These are phyloP conservation scores for Doryteuthis pealeii DNA, from an alignment of 1,140 invertebrate genomes.

Conservation along the genomic window DNA sequence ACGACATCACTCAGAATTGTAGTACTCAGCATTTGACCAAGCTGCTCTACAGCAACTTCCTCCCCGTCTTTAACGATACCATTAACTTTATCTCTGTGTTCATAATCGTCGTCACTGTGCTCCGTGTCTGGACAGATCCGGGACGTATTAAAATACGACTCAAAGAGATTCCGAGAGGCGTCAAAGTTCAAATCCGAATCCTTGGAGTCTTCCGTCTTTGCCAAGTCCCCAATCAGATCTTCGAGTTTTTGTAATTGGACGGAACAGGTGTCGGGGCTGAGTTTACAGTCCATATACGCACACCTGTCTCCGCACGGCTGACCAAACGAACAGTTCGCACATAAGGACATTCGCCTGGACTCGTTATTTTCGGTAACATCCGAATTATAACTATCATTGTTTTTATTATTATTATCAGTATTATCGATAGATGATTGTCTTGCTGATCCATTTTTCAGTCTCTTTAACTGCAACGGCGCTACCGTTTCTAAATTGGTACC, in stretches of 20 bases:
- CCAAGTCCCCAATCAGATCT: constrained; percentile 27
- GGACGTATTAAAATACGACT: not conserved
- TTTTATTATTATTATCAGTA: too few relatives aligned
- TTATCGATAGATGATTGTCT: too few relatives aligned
- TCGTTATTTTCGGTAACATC: too few relatives aligned
- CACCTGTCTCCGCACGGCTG: not conserved
- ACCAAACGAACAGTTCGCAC: not conserved
- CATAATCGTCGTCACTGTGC: not conserved
- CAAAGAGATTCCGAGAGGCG: not conserved
- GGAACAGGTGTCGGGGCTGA: not conserved
- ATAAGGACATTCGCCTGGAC: not conserved
- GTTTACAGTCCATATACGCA: not conserved
- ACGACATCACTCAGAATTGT: not conserved
- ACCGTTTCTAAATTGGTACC: too few relatives aligned
- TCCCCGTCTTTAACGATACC: not conserved
- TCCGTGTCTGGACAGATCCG: not conserved
- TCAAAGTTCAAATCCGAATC: not conserved
- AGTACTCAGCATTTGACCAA: too few relatives aligned
- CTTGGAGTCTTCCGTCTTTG: not conserved
- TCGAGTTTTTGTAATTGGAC: constrained; percentile 27
- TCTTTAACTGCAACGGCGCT: too few relatives aligned
- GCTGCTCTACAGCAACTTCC: too few relatives aligned
- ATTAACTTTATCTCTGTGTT: not conserved
- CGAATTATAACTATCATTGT: too few relatives aligned
- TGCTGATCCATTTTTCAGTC: too few relatives aligned